A percentile compares a stretch with the other conserved stretches of the same genome.
Conservation (phyloP, 2,888 invertebrate genomes). For the Cephus nigrinus region DNA sequence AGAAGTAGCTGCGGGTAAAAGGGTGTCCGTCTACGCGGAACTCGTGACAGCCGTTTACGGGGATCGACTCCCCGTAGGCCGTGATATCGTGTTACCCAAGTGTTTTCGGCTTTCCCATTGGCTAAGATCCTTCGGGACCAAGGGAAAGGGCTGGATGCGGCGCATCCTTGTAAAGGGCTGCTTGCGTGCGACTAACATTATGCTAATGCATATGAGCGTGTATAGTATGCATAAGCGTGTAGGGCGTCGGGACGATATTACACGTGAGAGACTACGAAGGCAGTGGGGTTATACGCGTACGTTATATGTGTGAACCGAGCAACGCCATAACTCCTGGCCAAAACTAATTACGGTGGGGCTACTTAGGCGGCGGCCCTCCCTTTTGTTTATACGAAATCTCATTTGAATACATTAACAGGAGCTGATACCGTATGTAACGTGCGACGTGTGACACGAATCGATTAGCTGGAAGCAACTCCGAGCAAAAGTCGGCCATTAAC, state of each 20-base stretch:
- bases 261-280: slow-evolving; percentile 8
- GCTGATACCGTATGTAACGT: slow-evolving; percentile 12
- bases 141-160: not conserved
- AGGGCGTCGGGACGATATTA: not conserved
- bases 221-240: slow-evolving; percentile 9
- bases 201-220: slow-evolving; percentile 41
- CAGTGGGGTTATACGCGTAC: not conserved
- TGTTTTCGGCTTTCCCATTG: not conserved
- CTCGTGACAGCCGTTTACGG: slow-evolving; percentile 35
- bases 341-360: slow-evolving; percentile 55
- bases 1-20: slow-evolving; percentile 24
- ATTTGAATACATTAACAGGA: slow-evolving; percentile 49
- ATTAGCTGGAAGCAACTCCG: slow-evolving; percentile 16
- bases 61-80: slow-evolving; percentile 29
- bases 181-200: slow-evolving; percentile 50
- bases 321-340: slow-evolving; percentile 47
- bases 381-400: slow-evolving; percentile 52
- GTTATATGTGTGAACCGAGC: not conserved
- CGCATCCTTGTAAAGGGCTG: slow-evolving; percentile 20
- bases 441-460: slow-evolving; percentile 17
- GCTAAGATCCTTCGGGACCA: not conserved
- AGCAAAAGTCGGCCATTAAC: not conserved
- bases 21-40: slow-evolving; percentile 33
- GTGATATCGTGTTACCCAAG: slow-evolving; percentile 47
- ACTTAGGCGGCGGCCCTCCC: slow-evolving; percentile 46